These are phyloP conservation scores for Limosa lapponica DNA, from an alignment of 2,797 vertebrate species.

Conservation along the genomic window DNA sequence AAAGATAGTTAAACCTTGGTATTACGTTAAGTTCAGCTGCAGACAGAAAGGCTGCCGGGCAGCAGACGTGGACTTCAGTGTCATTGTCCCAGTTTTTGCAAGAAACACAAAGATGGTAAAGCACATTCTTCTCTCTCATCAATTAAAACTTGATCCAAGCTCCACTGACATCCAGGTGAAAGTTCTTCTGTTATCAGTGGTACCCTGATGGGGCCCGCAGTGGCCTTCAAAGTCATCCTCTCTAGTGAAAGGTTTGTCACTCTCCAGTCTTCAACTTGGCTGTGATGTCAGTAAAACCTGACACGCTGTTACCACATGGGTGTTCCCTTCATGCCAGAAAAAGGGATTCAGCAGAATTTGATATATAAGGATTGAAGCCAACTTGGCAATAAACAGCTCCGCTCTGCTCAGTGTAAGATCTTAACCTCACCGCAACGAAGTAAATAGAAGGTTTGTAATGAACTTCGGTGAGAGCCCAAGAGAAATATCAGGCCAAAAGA, in stretches of 20 bases:
- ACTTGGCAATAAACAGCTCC: not conserved
- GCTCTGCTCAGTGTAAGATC: not conserved
- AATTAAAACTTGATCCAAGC: not conserved
- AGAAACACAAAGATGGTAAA: not conserved
- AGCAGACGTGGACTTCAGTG: not conserved
- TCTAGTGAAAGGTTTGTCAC: slow-evolving; percentile 4
- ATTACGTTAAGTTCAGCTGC: not conserved
- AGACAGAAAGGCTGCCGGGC: not conserved
- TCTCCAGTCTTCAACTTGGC: not conserved
- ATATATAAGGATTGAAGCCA: slow-evolving; percentile 39
- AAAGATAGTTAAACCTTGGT: not conserved
- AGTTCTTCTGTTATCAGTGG: not conserved
- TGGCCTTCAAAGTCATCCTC: not conserved
- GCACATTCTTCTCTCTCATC: not conserved
- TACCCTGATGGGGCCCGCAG: not conserved
- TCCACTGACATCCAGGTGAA: not conserved
- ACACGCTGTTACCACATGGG: not conserved
- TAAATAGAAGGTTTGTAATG: not conserved
- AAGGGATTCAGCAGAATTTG: slow-evolving; percentile 58
- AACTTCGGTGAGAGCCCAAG: not conserved
- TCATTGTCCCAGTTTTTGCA: not conserved
- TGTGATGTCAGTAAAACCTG: slow-evolving; percentile 61
- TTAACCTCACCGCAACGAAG: not conserved
- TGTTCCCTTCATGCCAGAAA: slow-evolving; percentile 15
- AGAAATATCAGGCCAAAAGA: not conserved